phyloP scores from a whole-genome alignment of 35 echinoderm and acorn worm genomes.

The Hemicentrotus pulcherrimus region DNA sequence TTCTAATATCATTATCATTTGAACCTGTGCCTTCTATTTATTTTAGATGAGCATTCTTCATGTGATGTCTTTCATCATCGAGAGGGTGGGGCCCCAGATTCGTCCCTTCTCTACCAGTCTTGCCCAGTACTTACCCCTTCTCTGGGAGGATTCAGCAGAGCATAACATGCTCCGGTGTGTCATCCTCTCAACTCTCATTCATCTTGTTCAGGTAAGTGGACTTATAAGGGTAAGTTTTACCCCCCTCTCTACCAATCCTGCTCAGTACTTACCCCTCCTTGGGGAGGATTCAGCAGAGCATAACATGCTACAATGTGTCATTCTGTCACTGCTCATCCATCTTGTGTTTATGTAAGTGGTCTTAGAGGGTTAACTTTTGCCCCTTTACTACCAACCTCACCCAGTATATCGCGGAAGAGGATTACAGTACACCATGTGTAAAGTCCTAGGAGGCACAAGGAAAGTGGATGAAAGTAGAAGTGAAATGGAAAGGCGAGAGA shows the following conservation, averaged over 20 bases:
- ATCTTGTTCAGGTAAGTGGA: slow-evolving; percentile 83
- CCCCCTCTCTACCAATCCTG: slow-evolving; percentile 76
- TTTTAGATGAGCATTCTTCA: slow-evolving; percentile 93
- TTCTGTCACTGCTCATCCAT: slow-evolving; percentile 74
- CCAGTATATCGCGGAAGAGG: no score
- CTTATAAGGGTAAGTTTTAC: slow-evolving; percentile 53
- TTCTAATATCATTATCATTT: background rate
- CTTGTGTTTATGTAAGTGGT: slow-evolving; percentile 83
- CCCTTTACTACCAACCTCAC: slow-evolving; percentile 68
- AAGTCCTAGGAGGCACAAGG: no score
- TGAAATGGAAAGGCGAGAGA: no score
- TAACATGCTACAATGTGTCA: slow-evolving; percentile 95
- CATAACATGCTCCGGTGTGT: slow-evolving; percentile 99
- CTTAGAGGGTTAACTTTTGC: slow-evolving; percentile 14
- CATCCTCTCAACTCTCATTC: slow-evolving; percentile 89
- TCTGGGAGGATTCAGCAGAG: slow-evolving; percentile 96
- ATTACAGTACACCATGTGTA: no score
- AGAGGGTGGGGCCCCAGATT: slow-evolving; percentile 84
- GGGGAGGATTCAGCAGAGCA: slow-evolving; percentile 92
- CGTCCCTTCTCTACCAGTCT: slow-evolving; percentile 76
- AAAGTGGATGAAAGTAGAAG: no score
- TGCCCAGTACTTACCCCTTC: slow-evolving; percentile 89
- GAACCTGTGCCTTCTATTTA: background rate
- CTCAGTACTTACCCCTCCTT: slow-evolving; percentile 89
- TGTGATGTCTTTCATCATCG: slow-evolving; percentile 96